phyloP scores from a whole-genome alignment of 1,140 invertebrate species.

The Sinella curviseta region DNA sequence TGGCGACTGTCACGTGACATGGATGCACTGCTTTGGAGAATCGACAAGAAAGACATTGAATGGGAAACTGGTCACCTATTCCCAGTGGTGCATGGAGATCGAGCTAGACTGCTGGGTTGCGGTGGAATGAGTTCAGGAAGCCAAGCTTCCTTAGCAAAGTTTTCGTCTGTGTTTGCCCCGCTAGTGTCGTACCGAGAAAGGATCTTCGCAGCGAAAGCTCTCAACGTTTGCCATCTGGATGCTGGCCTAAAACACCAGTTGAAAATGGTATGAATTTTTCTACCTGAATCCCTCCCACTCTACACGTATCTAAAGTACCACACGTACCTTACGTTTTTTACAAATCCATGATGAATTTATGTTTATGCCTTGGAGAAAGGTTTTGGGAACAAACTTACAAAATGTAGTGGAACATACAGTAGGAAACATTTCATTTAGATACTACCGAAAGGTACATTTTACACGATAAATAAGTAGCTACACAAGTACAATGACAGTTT shows the following conservation, averaged over 20 bases:
- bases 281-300: neutral
- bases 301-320: too few relatives aligned
- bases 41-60: conserved; percentile 86
- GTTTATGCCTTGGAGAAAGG: too few relatives aligned
- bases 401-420: too few relatives aligned
- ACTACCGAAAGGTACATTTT: too few relatives aligned
- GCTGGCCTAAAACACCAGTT: conserved; percentile 92
- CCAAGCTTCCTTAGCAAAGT: conserved; percentile 41
- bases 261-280: conserved; percentile 70
- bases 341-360: too few relatives aligned
- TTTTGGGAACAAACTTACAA: too few relatives aligned
- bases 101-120: neutral
- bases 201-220: conserved; percentile 80
- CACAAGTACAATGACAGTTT: too few relatives aligned
- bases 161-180: conserved; percentile 79
- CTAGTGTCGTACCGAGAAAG: conserved; percentile 86
- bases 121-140: conserved; percentile 33
- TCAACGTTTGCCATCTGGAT: conserved; percentile 82
- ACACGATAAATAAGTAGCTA: too few relatives aligned
- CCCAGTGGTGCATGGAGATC: conserved; percentile 28
- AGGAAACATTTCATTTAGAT: too few relatives aligned
- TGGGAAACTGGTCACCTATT: conserved; percentile 46
- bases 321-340: too few relatives aligned
- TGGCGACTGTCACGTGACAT: conserved; percentile 94
- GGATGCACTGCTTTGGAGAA: conserved; percentile 91